phyloP scores from a whole-genome alignment of 1,140 invertebrate species.

The Drosophila equinoxialis region DNA sequence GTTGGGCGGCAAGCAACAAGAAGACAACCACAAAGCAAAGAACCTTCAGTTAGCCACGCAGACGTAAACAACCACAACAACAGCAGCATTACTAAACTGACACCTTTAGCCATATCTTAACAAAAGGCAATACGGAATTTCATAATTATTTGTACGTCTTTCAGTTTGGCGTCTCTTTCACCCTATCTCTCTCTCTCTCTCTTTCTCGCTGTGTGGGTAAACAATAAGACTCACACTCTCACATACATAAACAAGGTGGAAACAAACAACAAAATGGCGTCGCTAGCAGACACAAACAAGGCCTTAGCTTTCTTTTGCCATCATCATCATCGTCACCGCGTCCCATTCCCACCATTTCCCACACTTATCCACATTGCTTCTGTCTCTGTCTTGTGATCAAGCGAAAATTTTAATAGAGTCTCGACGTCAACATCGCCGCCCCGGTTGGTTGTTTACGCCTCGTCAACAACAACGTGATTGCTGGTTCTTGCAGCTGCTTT shows the following conservation, averaged over 20 bases:
- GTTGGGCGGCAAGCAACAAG: background rate
- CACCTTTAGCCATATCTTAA: constrained; percentile 22
- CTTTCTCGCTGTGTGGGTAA: constrained; percentile 37
- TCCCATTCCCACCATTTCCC: background rate
- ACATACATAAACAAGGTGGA: constrained; percentile 43
- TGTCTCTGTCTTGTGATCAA: constrained; percentile 68
- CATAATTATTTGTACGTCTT: constrained; percentile 59
- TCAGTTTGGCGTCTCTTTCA: constrained; percentile 6
- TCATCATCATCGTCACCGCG: constrained; percentile 20
- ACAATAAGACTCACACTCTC: constrained; percentile 28
- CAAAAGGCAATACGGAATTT: constrained; percentile 51
- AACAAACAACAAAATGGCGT: constrained; percentile 67
- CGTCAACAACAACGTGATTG: constrained; percentile 67
- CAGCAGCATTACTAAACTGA: constrained; percentile 9
- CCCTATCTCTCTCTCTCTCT: background rate
- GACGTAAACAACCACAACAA: constrained; percentile 22
- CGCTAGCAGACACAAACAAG: constrained; percentile 47
- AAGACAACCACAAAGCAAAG: background rate
- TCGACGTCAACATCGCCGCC: constrained; percentile 67
- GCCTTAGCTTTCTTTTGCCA: constrained; percentile 10
- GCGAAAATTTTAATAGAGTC: constrained; percentile 75
- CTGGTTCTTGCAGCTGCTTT: constrained; percentile 63
- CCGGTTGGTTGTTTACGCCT: constrained; percentile 64
- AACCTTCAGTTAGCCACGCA: constrained; percentile 1
- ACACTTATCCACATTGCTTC: background rate